phyloP scores from a whole-genome alignment of 2,888 invertebrate genomes.

The Mesorhabditis spiculigera region DNA sequence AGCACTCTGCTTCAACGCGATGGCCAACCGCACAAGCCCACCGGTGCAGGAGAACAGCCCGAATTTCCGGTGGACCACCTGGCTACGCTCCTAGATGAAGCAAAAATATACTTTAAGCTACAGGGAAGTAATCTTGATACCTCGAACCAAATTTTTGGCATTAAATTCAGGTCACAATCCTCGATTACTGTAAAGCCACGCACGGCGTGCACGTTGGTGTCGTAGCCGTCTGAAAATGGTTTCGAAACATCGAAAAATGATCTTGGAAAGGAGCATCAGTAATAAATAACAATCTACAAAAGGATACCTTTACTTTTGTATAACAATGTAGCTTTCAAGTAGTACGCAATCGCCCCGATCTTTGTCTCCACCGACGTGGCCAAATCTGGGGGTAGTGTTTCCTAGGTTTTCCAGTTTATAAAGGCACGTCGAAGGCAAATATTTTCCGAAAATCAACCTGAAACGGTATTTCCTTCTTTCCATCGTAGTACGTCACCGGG shows the following conservation, averaged over 20 bases:
- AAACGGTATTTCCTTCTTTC: not conserved
- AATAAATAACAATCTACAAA: not conserved
- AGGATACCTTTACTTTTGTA: not conserved
- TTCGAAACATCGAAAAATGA: not conserved
- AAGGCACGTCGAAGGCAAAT: not conserved
- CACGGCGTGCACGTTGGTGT: constrained; percentile 32
- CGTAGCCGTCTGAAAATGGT: constrained; percentile 24
- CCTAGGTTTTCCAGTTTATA: not conserved
- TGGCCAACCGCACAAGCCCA: constrained; percentile 36
- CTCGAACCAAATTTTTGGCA: constrained; percentile 34
- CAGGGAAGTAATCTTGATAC: not conserved
- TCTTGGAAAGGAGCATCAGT: not conserved
- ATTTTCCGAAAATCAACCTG: not conserved
- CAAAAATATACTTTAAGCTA: not conserved
- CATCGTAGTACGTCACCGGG: not conserved
- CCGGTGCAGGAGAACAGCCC: constrained; percentile 50
- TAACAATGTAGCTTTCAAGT: not conserved
- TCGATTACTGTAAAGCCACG: constrained; percentile 43
- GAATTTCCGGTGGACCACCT: constrained; percentile 32
- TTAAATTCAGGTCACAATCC: constrained; percentile 32
- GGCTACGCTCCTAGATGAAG: not conserved
- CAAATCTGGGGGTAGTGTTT: not conserved
- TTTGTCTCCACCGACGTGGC: not conserved
- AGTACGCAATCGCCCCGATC: not conserved
- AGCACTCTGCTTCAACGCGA: constrained; percentile 37